Percentiles rank a stretch among this genome's conserved stretches.
Evolutionary conservation across 2,113 vertebrate species (phyloP).

Genomic region (Chitala chitala): DNA sequence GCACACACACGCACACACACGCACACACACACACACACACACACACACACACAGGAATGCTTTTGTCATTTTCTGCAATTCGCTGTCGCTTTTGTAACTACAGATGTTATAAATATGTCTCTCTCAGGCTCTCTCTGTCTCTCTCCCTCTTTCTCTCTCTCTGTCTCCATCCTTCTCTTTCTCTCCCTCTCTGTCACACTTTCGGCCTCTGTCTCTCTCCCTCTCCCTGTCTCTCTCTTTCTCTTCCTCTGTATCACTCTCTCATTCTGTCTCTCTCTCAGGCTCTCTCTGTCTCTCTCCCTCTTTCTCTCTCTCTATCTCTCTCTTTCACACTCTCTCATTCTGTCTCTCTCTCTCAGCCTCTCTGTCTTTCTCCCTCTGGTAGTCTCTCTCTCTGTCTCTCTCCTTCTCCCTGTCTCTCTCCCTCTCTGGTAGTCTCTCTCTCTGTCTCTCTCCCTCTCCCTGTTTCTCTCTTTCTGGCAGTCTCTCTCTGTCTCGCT

Average conservation of each 20-base stretch:
- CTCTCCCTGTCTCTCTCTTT: too few species aligned
- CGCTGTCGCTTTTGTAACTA: neutral
- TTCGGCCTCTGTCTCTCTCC: slow-evolving; percentile 22
- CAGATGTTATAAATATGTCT: slow-evolving; percentile 5
- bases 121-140: neutral
- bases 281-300: slow-evolving; percentile 22
- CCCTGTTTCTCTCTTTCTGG: slow-evolving; percentile 17
- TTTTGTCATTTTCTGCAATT: neutral
- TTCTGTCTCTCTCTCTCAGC: slow-evolving; percentile 19
- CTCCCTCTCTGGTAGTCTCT: slow-evolving; percentile 3
- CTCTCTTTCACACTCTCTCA: too few species aligned
- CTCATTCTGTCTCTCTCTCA: neutral
- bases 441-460: too few species aligned
- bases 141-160: too few species aligned
- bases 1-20: neutral
- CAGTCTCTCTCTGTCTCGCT: neutral
- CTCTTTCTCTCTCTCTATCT: neutral
- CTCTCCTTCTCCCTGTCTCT: too few species aligned
- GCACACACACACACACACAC: neutral
- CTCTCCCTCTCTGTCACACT: neutral
- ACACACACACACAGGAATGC: neutral
- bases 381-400: too few species aligned
- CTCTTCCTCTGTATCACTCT: too few species aligned
- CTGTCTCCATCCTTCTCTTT: slow-evolving; percentile 17
- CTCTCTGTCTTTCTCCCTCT: neutral